Evolutionary conservation across 2,113 vertebrate genomes (phyloP).

Genomic region (Austrofundulus limnaeus): DNA sequence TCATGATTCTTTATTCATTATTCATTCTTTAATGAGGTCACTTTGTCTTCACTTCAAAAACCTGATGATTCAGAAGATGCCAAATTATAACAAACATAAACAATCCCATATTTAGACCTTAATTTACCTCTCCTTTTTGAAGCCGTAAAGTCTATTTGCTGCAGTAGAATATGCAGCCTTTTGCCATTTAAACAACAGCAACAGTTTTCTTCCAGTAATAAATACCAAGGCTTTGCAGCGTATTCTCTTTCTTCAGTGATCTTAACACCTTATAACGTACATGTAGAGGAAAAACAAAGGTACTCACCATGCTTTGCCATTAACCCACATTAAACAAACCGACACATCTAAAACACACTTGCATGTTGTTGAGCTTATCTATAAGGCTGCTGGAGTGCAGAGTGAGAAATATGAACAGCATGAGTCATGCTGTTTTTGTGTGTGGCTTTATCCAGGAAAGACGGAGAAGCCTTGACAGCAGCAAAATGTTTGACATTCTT

Average conservation of each 20-base stretch:
- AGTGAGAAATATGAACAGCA: conserved; percentile 16
- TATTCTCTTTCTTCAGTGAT: not conserved
- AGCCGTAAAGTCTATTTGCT: not conserved
- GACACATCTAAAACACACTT: conserved; percentile 7
- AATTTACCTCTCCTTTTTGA: not conserved
- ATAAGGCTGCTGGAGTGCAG: conserved; percentile 4
- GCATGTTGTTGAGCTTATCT: not conserved
- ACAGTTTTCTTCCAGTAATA: not conserved
- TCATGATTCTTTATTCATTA: not conserved
- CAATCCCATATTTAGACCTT: no score
- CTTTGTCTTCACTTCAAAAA: not conserved
- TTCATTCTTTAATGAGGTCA: not conserved
- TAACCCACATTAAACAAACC: conserved; percentile 14
- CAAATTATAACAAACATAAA: not conserved
- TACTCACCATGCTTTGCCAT: not conserved
- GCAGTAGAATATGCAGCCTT: not conserved
- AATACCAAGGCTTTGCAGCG: not conserved
- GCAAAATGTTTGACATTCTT: conserved; percentile 32
- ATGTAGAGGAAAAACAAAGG: not conserved
- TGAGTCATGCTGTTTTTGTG: conserved; percentile 38
- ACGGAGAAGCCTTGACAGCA: conserved; percentile 17
- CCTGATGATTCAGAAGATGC: not conserved
- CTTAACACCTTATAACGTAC: conserved; percentile 3
- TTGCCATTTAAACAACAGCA: not conserved
- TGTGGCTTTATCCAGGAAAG: not conserved